Conservation (phyloP, 1,140 invertebrate genomes). For the Danaus plexippus region DNA sequence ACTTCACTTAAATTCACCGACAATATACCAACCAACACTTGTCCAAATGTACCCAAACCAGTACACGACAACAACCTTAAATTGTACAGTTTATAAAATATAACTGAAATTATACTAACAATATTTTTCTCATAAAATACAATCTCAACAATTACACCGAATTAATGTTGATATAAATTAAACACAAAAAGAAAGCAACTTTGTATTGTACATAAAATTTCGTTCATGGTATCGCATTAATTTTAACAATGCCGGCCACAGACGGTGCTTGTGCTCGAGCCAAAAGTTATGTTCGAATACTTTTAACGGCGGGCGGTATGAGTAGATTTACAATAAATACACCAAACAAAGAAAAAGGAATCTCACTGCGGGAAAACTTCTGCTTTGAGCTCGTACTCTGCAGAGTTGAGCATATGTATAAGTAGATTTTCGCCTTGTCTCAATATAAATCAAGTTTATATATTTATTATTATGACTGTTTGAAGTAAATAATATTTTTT, state of each 20-base stretch:
- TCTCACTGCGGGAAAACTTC: conserved; percentile 64
- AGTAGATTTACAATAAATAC: conserved; percentile 71
- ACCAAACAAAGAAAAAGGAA: conserved; percentile 70
- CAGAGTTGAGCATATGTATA: conserved; percentile 24
- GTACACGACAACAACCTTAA: too few relatives aligned
- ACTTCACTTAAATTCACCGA: conserved; percentile 26
- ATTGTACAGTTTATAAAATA: too few relatives aligned
- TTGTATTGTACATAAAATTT: not conserved
- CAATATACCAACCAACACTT: conserved; percentile 36
- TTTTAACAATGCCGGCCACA: conserved; percentile 34
- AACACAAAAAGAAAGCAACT: conserved; percentile 8
- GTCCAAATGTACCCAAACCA: conserved; percentile 18
- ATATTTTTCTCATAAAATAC: not conserved
- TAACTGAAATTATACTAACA: too few relatives aligned
- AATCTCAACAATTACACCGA: conserved; percentile 6
- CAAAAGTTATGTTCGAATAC: conserved; percentile 67
- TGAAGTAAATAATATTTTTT: conserved; percentile 1
- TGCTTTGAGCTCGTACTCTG: conserved; percentile 47
- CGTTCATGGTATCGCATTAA: conserved; percentile 29
- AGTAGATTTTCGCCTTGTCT: conserved; percentile 6
- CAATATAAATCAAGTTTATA: conserved; percentile 2
- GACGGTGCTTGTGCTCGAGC: conserved; percentile 36
- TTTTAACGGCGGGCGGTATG: conserved; percentile 60
- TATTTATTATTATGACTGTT: not conserved
- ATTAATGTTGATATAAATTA: conserved; percentile 4